Base-by-base conservation (phyloP, 2,888 invertebrate genomes). In the Taenaris catops region DNA sequence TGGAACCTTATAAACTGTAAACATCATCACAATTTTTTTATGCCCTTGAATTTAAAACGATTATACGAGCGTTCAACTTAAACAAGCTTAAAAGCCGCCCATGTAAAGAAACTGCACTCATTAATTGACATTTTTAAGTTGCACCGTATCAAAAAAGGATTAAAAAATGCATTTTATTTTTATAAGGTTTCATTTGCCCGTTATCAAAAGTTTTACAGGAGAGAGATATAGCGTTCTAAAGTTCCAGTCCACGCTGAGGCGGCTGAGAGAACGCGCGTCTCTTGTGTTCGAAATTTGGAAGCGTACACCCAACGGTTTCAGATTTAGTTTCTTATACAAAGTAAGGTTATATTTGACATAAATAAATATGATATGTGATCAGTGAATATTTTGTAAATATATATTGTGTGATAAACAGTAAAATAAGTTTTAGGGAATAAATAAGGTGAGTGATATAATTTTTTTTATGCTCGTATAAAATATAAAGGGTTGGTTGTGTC, bases 161-260 rank as follows among this genome's bases (percentile, higher is more conserved):
- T 17, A 24, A 7, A 28, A 21, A 21, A 14, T 12, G 12, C 9
- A 16, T 31, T 12, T 9, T 7, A 20, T 31, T 23, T 6, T 23
- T 4, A 9, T 4, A 10, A 26, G 8, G 16, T n/a, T 24, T 24
- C 38, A 10, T 31, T 65, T 62, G 65, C 66, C 63, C 58, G 71
- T 83, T 83, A 81, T 83, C 83, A 80, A 64, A n/a, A 60, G 65
- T 66, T 69, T 69, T 58, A 63, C 59, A 51, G 63, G 73, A 80
- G 80, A 81, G 81, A 80, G 76, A 72, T 3, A 56, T 48, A 49
- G 53, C 54, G 58, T 56, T 23, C 20, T 18, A 12, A 18, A 34
- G 31, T 34, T 39, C 25, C 44, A 48, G 47, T 48, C 23, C 28
- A 20, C 17, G 40, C 25, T 25, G 35, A 34, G 32, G 21, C 42